Conservation (phyloP, 2,888 invertebrate species). For the Orthosia cruda region DNA sequence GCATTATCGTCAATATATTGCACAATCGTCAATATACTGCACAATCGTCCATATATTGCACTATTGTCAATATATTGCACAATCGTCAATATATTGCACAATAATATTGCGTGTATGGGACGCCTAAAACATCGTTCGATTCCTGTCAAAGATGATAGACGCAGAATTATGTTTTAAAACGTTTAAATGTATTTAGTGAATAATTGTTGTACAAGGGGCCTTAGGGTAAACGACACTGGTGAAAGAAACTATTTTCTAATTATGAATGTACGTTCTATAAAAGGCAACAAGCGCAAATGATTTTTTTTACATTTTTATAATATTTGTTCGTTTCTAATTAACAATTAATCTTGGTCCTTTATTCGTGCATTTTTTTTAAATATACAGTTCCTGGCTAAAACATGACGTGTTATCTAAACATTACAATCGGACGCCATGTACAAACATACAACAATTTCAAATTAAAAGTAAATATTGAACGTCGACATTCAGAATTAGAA, state of each 20-base stretch:
- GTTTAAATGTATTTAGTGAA: conserved; percentile 2
- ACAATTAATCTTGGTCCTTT: conserved; percentile 52
- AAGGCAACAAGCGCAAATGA: conserved; percentile 41
- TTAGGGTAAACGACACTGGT: conserved; percentile 8
- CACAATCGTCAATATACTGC: too few species aligned
- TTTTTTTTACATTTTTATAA: conserved; percentile 16
- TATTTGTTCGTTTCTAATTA: conserved; percentile 60
- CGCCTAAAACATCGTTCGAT: neutral
- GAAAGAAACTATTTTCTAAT: conserved; percentile 59
- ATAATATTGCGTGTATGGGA: too few species aligned
- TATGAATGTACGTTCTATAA: conserved; percentile 52
- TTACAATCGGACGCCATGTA: conserved; percentile 8
- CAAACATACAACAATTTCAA: conserved; percentile 44
- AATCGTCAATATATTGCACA: too few species aligned
- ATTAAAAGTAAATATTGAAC: conserved; percentile 41
- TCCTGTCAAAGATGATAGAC: neutral
- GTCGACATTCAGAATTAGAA: conserved; percentile 65
- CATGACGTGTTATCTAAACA: conserved; percentile 35
- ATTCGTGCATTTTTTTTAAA: conserved; percentile 18
- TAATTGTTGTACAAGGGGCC: neutral
- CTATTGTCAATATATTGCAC: too few species aligned
- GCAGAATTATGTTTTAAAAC: neutral
- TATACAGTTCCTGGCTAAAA: conserved; percentile 10
- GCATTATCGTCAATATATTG: too few species aligned
- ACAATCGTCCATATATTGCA: too few species aligned